Percentiles rank a stretch among this genome's conserved stretches.
phyloP scores from a whole-genome alignment of 2,888 invertebrate genomes.

The Pardosa pseudoannulata region DNA sequence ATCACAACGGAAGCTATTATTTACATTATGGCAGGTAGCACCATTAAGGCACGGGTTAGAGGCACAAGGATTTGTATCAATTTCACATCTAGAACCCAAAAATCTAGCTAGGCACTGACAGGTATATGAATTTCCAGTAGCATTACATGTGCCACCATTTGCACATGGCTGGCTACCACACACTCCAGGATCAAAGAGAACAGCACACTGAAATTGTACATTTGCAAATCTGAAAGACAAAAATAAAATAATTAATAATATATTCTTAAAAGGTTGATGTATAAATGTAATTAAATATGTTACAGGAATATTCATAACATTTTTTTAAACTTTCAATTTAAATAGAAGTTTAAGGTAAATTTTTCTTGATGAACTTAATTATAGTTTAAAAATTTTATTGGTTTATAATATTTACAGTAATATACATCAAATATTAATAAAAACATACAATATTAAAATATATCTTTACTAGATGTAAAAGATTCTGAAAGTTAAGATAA shows the following conservation, averaged over 20 bases:
- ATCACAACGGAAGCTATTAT: conserved; percentile 84
- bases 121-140: conserved; percentile 81
- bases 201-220: conserved; percentile 81
- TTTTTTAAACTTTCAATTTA: no score
- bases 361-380: no score
- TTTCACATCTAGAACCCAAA: conserved; percentile 87
- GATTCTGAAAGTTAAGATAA: neutral
- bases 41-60: conserved; percentile 89
- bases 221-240: conserved; percentile 80
- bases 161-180: conserved; percentile 88
- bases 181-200: conserved; percentile 82
- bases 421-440: no score
- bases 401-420: no score
- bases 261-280: no score
- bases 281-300: no score
- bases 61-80: conserved; percentile 91
- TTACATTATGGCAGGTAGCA: conserved; percentile 81
- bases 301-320: no score
- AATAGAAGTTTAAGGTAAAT: no score
- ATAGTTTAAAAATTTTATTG: no score
- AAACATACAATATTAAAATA: no score
- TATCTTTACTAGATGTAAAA: neutral
- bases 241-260: conserved; percentile 79
- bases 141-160: conserved; percentile 83
- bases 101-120: conserved; percentile 89